Conservation (phyloP, 2,888 invertebrate genomes). For the Colostygia pectinataria region DNA sequence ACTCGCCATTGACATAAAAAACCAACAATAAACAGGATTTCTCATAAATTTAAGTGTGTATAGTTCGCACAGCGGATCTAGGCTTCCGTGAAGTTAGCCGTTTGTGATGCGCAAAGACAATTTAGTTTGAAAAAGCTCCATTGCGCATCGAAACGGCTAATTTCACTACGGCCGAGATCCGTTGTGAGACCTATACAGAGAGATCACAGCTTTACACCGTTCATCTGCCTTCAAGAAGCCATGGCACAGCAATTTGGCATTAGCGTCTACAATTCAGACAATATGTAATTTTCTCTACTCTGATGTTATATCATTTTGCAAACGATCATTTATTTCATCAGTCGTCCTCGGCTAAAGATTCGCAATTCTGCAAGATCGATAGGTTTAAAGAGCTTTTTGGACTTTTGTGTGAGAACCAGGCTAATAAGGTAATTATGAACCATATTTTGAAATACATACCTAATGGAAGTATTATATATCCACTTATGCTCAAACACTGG, state of each 20-base stretch:
- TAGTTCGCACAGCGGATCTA: too few relatives aligned
- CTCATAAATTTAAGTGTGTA: too few relatives aligned
- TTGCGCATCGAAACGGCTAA: too few relatives aligned
- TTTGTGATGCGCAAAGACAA: too few relatives aligned
- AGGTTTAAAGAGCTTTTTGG: background rate
- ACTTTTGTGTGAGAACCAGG: background rate
- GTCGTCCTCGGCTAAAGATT: constrained; percentile 18
- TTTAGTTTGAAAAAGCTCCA: too few relatives aligned
- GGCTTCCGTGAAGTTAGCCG: too few relatives aligned
- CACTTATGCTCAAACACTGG: too few relatives aligned
- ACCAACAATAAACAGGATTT: too few relatives aligned
- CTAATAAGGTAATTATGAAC: background rate
- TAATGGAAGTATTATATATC: too few relatives aligned
- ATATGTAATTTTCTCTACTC: constrained; percentile 21
- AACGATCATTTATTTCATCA: constrained; percentile 30
- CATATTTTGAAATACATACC: too few relatives aligned
- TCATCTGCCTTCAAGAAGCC: constrained; percentile 16
- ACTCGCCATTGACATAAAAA: too few relatives aligned
- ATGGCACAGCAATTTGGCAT: constrained; percentile 20
- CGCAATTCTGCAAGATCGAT: constrained; percentile 9
- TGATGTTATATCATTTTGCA: constrained; percentile 23
- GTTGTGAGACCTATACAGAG: background rate
- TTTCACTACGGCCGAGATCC: too few relatives aligned
- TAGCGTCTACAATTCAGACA: constrained; percentile 20
- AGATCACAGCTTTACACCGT: constrained; percentile 10